Evolutionary conservation across 2,797 vertebrate species (phyloP).

Genomic region (Odontamblyopus lacepedii): DNA sequence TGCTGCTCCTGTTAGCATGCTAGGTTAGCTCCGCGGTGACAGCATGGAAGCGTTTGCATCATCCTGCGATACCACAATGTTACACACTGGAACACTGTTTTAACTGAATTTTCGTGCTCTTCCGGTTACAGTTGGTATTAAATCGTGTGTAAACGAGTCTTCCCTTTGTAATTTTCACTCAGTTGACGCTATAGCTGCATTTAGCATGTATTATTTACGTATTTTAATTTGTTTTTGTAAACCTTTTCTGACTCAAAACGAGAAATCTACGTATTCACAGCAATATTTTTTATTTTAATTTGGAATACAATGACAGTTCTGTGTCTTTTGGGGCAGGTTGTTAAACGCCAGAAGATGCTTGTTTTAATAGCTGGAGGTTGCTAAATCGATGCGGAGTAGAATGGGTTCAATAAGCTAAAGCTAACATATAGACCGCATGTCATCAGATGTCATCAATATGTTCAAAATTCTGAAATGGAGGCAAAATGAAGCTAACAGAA

Average conservation of each 20-base stretch:
- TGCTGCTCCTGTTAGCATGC: constrained; percentile 46
- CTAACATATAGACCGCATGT: not conserved
- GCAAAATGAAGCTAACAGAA: too few species aligned
- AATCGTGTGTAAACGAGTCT: not conserved
- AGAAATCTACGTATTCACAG: too few species aligned
- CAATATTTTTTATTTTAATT: not conserved
- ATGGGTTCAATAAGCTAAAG: not conserved
- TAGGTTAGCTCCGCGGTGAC: constrained; percentile 19
- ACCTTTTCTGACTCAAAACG: not conserved
- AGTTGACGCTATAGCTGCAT: not conserved
- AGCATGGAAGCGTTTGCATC: constrained; percentile 21
- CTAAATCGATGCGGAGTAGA: not conserved
- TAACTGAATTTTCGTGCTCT: not conserved
- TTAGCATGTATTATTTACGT: not conserved
- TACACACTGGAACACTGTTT: not conserved
- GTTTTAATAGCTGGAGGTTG: not conserved
- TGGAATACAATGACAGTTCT: not conserved
- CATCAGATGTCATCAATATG: too few species aligned
- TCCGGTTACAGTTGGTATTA: too few species aligned
- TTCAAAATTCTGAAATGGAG: too few species aligned
- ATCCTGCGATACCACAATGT: not conserved
- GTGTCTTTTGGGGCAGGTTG: not conserved
- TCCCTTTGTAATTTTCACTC: not conserved
- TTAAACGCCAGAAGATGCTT: not conserved
- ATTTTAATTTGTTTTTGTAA: not conserved